Base-by-base conservation (phyloP, 2,113 vertebrate genomes). In the Stigmatopora argus region DNA sequence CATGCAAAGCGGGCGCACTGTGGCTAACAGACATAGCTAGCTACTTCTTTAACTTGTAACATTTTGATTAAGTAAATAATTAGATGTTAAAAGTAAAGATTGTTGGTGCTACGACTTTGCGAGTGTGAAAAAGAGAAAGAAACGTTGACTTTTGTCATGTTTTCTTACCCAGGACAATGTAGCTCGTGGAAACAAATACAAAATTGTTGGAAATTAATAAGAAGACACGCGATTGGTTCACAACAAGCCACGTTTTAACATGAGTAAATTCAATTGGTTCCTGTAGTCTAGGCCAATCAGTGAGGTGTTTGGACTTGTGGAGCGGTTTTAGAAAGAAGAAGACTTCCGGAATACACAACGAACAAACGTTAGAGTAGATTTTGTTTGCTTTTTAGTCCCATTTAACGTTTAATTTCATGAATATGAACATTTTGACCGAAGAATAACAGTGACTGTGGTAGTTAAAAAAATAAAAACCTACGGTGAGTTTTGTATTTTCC, bases 161-260 rank as follows among this genome's bases (percentile, higher is more conserved):
- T 64, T 73, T 67, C 84, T 86, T 78, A 87, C 87, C 81, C 1
- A 38, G 0, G 0, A 58, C 0, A 7, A 56, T 49, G 17, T 1
- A 12, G 62, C 75, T 81, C 76, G 74, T 72, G 67, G 1, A 63
- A 31, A 65, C 23, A 84, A 87, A 87, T 87, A 90, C 86, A 80
- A 91, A 91, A 78, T 86, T 81, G 58, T 21, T 3, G 78, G 78
- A 62, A 0, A 17, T 15, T 3, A 0, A 8, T 26, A 64, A 51
- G 23, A 0, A 19, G 26, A 35, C 19, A 65, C 45, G 1, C 26
- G 0, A 92, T 92, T 92, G 89, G 90, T 68, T 49, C 13, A 67
- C 0, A 0, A 0, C 8, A 5, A 13, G 7, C 49, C 44, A 72
- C 62, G 0, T 26, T 7, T 11, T 26, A 71, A n/a, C 1, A 63